Percentiles rank a stretch among this genome's conserved stretches.
These are phyloP conservation scores for Agapostemon virescens DNA, from an alignment of 2,888 invertebrate genomes.

Conservation along the genomic window DNA sequence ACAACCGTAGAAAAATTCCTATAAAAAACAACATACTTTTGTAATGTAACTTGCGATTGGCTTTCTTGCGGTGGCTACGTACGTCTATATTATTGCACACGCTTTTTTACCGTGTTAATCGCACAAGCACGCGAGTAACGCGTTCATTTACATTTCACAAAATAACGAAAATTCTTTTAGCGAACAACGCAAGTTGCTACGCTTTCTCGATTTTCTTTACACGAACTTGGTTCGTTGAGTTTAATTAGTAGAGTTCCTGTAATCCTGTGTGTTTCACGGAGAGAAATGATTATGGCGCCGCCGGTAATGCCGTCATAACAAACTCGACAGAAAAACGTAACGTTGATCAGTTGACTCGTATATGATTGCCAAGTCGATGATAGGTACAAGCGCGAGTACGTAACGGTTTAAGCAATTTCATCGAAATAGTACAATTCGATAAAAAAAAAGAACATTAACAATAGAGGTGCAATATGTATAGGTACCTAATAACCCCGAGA, in stretches of 20 bases:
- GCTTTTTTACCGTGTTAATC: neutral
- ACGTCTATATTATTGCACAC: neutral
- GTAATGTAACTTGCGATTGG: neutral
- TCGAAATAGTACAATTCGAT: neutral
- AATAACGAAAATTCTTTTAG: neutral
- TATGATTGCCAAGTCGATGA: neutral
- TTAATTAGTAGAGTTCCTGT: neutral
- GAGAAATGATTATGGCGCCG: conserved; percentile 29
- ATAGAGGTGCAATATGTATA: neutral
- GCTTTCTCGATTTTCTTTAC: neutral
- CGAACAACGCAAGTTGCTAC: neutral
- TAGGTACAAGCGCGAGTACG: too few relatives aligned
- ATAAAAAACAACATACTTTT: conserved; percentile 24
- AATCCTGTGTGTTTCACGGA: conserved; percentile 1
- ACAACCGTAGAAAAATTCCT: neutral
- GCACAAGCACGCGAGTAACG: neutral
- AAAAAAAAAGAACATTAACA: neutral
- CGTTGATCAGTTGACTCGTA: neutral
- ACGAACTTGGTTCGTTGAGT: neutral
- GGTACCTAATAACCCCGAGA: neutral
- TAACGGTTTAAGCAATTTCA: neutral
- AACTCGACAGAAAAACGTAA: neutral
- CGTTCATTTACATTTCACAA: neutral
- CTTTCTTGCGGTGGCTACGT: neutral
- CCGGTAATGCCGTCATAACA: conserved; percentile 30